Percentiles rank a stretch among this genome's conserved stretches.
Evolutionary conservation across 2,113 vertebrate species (phyloP).

Genomic region (Motacilla alba): DNA sequence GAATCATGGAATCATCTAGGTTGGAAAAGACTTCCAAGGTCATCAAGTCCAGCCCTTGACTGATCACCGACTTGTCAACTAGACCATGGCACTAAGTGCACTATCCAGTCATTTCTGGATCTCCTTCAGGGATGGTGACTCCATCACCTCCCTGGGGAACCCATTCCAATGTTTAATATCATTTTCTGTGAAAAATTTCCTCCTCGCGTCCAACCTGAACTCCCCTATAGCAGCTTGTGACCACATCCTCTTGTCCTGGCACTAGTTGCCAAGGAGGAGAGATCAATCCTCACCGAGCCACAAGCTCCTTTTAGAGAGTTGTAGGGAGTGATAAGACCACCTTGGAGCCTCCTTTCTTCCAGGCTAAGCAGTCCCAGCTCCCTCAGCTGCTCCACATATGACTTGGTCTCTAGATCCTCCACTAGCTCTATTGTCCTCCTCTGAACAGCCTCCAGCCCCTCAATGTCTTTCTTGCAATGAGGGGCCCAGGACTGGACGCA

Average conservation of each 20-base stretch:
- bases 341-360: neutral
- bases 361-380: neutral
- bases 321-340: neutral
- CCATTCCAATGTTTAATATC: neutral
- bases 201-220: neutral
- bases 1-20: neutral
- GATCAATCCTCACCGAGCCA: too few relatives aligned
- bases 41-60: neutral
- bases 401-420: neutral
- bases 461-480: neutral
- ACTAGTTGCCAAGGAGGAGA: neutral
- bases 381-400: neutral
- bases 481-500: neutral
- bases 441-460: neutral
- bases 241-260: accelerated
- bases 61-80: accelerated
- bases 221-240: neutral
- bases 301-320: neutral
- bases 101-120: neutral
- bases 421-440: neutral
- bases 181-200: neutral
- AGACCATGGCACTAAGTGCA: neutral
- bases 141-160: neutral
- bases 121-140: neutral
- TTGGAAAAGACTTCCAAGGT: neutral